Percentiles rank a stretch among this genome's conserved stretches.
Evolutionary conservation across 2,113 vertebrate species (phyloP).

Genomic region (Chrysemys picta): DNA sequence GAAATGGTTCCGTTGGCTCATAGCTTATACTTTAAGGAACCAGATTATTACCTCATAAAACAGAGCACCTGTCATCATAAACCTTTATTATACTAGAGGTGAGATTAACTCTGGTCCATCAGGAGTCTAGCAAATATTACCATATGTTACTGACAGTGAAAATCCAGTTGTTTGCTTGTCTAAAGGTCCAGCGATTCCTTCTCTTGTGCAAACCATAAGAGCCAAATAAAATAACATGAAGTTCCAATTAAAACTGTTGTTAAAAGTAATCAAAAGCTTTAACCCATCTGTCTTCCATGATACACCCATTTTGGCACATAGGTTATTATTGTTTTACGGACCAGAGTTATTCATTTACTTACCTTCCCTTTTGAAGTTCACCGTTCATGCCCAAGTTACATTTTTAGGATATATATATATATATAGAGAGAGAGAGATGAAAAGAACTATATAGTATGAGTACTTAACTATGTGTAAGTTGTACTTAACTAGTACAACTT

Average conservation of each 20-base stretch:
- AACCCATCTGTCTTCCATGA: background rate
- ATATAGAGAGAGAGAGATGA: background rate
- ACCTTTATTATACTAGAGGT: background rate
- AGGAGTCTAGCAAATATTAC: constrained; percentile 13
- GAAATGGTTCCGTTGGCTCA: constrained; percentile 40
- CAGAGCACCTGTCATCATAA: background rate
- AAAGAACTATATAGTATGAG: background rate
- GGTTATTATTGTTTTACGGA: constrained; percentile 2
- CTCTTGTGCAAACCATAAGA: background rate
- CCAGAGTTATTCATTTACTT: constrained; percentile 45
- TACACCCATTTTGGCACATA: background rate
- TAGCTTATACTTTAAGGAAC: constrained; percentile 13
- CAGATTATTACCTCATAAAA: background rate
- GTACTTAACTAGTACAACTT: background rate
- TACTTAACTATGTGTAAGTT: background rate
- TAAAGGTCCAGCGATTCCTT: background rate
- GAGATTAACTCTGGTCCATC: background rate
- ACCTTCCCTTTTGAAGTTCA: background rate
- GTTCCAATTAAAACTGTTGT: background rate
- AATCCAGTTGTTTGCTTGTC: background rate
- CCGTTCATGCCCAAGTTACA: background rate
- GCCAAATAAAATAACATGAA: background rate
- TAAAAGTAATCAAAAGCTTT: background rate
- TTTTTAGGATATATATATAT: background rate
- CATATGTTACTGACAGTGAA: constrained; percentile 17